Conservation (phyloP, 2,113 vertebrate genomes). For the Nerophis lumbriciformis region DNA sequence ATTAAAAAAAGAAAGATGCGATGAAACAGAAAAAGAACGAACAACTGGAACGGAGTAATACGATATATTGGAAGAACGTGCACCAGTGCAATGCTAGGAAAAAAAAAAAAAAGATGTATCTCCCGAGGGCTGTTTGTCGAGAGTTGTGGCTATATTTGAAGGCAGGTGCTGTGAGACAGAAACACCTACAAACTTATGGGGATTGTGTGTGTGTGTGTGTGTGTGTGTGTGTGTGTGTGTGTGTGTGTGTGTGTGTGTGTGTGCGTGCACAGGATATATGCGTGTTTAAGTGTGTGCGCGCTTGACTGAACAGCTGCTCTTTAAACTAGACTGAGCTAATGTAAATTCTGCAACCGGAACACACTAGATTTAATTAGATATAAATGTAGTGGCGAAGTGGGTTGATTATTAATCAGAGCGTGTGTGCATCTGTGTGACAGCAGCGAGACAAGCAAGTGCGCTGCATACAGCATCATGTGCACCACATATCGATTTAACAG, state of each 20-base stretch:
- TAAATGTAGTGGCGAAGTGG: constrained; percentile 52
- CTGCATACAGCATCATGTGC: neutral
- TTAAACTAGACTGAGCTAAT: constrained; percentile 50
- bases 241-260: constrained; percentile 28
- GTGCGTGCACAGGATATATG: constrained; percentile 13
- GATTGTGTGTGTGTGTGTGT: constrained; percentile 25
- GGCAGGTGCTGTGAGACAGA: constrained; percentile 48
- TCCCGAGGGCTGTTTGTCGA: constrained; percentile 38
- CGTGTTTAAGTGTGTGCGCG: constrained; percentile 17
- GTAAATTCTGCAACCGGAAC: constrained; percentile 61
- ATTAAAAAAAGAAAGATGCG: neutral
- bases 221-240: constrained; percentile 28
- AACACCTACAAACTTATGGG: constrained; percentile 47
- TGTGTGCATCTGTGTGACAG: constrained; percentile 5
- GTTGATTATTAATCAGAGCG: constrained; percentile 59
- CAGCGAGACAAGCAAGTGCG: constrained; percentile 18
- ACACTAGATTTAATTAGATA: constrained; percentile 60
- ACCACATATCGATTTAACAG: constrained; percentile 44
- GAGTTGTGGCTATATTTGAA: constrained; percentile 37
- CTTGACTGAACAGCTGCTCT: constrained; percentile 60
- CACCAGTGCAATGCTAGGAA: constrained; percentile 12
- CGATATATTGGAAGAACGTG: constrained; percentile 33
- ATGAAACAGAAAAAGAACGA: neutral
- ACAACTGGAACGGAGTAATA: constrained; percentile 24
- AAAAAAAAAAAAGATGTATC: constrained; percentile 39